phyloP scores from a whole-genome alignment of 2,113 vertebrate species.

The Oxygymnocypris stewartii region DNA sequence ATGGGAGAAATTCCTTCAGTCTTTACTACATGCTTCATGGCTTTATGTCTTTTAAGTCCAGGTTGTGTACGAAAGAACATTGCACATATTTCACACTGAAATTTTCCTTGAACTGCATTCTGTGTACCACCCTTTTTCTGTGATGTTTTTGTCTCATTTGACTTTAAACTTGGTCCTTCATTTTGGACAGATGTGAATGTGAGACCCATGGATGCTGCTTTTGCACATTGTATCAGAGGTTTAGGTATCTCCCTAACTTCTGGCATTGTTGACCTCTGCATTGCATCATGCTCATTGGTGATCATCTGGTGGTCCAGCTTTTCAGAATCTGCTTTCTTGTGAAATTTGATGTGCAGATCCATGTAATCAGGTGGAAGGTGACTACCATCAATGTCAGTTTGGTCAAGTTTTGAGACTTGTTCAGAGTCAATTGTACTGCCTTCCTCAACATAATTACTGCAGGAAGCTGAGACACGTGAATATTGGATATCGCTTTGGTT shows the following conservation, averaged over 20 bases:
- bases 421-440: background rate
- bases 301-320: slow-evolving; percentile 49
- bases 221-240: slow-evolving; percentile 47
- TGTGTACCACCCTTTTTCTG: slow-evolving; percentile 61
- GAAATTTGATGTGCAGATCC: slow-evolving; percentile 54
- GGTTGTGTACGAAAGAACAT: slow-evolving; percentile 87
- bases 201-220: slow-evolving; percentile 54
- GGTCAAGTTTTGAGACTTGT: slow-evolving; percentile 31
- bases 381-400: slow-evolving; percentile 57
- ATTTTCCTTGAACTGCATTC: slow-evolving; percentile 65
- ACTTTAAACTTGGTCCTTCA: slow-evolving; percentile 52
- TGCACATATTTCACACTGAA: slow-evolving; percentile 86
- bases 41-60: slow-evolving; percentile 90
- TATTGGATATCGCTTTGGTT: slow-evolving; percentile 53
- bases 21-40: slow-evolving; percentile 85
- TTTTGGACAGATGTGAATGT: slow-evolving; percentile 53
- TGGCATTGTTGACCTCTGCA: slow-evolving; percentile 52
- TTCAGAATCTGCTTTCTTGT: slow-evolving; percentile 60
- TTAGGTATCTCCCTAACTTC: slow-evolving; percentile 62
- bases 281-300: slow-evolving; percentile 46
- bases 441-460: slow-evolving; percentile 53
- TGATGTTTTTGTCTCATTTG: slow-evolving; percentile 59
- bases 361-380: slow-evolving; percentile 58
- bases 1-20: slow-evolving; percentile 52
- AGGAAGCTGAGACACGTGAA: slow-evolving; percentile 40